Percentiles rank a stretch among this genome's conserved stretches.
These are phyloP conservation scores for Paramormyrops kingsleyae DNA, from an alignment of 2,113 vertebrate species.

Conservation along the genomic window DNA sequence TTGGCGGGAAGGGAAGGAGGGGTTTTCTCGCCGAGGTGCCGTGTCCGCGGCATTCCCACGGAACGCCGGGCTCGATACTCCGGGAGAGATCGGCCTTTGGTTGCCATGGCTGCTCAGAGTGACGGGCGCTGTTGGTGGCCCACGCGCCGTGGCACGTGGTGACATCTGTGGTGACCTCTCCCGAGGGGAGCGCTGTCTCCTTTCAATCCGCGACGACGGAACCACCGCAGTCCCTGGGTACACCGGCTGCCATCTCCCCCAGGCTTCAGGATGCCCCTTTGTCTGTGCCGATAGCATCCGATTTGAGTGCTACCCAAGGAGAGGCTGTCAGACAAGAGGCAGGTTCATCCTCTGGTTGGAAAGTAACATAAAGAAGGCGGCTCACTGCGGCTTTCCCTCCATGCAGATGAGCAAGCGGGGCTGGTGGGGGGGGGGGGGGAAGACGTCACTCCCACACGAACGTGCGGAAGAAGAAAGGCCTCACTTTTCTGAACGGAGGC, in stretches of 20 bases:
- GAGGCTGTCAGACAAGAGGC: background rate
- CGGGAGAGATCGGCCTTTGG: background rate
- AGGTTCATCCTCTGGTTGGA: background rate
- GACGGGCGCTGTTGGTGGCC: background rate
- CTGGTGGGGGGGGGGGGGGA: background rate
- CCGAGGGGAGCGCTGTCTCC: constrained; percentile 6
- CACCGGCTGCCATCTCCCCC: background rate
- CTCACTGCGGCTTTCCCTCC: background rate
- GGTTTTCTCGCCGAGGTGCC: background rate
- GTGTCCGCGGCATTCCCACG: background rate
- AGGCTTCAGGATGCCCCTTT: background rate
- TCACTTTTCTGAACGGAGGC: background rate
- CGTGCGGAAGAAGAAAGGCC: background rate
- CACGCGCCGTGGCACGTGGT: background rate
- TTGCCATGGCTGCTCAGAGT: background rate
- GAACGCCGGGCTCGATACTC: background rate
- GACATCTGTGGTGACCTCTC: background rate
- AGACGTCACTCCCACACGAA: background rate
- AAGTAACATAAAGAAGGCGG: background rate
- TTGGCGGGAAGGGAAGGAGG: background rate
- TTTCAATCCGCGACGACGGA: background rate
- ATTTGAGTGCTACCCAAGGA: background rate
- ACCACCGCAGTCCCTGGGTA: background rate
- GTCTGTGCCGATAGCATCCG: background rate
- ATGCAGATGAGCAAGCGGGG: background rate